These are phyloP conservation scores for Zeus faber DNA, from an alignment of 2,113 vertebrate species.

Conservation along the genomic window DNA sequence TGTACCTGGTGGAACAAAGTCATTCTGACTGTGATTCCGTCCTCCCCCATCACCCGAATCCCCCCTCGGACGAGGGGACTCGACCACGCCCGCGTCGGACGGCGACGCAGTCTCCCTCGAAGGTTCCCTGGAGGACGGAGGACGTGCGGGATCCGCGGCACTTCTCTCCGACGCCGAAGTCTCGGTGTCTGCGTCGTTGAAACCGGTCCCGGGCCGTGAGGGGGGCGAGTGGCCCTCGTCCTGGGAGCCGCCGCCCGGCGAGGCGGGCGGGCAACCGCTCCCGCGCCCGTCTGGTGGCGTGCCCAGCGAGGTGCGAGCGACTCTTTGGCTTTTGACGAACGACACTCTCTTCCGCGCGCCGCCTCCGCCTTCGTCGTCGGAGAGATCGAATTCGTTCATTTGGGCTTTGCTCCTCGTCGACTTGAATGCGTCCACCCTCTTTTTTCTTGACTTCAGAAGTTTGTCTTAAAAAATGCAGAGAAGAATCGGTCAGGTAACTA, in stretches of 20 bases:
- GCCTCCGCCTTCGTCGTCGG: constrained; percentile 74
- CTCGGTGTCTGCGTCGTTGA: constrained; percentile 21
- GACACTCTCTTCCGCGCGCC: constrained; percentile 67
- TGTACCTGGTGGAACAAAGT: too few species aligned
- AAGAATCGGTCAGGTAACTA: constrained; percentile 54
- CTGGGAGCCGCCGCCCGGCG: neutral
- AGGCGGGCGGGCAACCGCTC: neutral
- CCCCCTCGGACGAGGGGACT: too few species aligned
- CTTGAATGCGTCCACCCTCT: constrained; percentile 49
- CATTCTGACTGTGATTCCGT: too few species aligned
- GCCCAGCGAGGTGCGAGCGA: constrained; percentile 15
- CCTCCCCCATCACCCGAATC: too few species aligned
- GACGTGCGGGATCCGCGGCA: constrained; percentile 6
- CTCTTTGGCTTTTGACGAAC: constrained; percentile 73
- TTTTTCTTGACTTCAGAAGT: constrained; percentile 62
- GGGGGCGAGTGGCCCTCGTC: constrained; percentile 5
- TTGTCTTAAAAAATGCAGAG: too few species aligned
- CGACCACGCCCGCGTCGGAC: constrained; percentile 28
- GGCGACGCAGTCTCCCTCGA: constrained; percentile 38
- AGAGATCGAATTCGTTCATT: constrained; percentile 72
- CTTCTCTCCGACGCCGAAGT: constrained; percentile 26
- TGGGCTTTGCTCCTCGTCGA: constrained; percentile 54
- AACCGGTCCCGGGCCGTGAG: neutral
- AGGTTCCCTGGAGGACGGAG: constrained; percentile 19
- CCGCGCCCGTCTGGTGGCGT: constrained; percentile 12